phyloP scores from a whole-genome alignment of 2,113 vertebrate genomes.

The Rhinogobius similis region DNA sequence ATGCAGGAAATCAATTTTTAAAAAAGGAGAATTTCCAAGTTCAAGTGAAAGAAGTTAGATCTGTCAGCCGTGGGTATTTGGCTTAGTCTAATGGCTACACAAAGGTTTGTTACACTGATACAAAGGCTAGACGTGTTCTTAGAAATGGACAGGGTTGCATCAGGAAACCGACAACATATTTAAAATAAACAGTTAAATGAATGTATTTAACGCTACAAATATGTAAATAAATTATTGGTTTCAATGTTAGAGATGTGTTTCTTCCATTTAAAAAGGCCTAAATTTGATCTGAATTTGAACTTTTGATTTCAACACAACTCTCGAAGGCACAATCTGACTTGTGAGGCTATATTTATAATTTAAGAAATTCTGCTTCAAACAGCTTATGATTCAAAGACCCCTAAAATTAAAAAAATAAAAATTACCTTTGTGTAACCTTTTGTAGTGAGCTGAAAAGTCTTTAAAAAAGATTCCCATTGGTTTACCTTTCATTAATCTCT shows the following conservation, averaged over 20 bases:
- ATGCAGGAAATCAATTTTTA: not conserved
- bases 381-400: not conserved
- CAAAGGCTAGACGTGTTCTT: too few species aligned
- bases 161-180: too few species aligned
- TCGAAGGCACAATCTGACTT: not conserved
- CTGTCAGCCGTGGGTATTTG: not conserved
- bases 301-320: not conserved
- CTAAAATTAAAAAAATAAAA: not conserved
- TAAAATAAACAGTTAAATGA: too few species aligned
- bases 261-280: too few species aligned
- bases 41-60: not conserved
- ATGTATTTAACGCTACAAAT: not conserved
- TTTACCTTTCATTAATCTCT: not conserved
- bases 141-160: too few species aligned
- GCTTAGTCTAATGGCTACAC: not conserved
- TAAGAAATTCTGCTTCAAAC: not conserved
- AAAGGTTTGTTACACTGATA: not conserved
- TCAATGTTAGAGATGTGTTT: not conserved
- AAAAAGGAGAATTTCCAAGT: not conserved
- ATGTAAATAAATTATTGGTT: not conserved
- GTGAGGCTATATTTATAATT: not conserved
- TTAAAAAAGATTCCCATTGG: not conserved
- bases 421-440: not conserved
- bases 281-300: too few species aligned
- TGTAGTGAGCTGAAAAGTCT: not conserved